Evolutionary conservation across 2,888 invertebrate genomes (phyloP), one percentile per base, ranked within the genome.

Genomic region (Archips xylosteana): DNA sequence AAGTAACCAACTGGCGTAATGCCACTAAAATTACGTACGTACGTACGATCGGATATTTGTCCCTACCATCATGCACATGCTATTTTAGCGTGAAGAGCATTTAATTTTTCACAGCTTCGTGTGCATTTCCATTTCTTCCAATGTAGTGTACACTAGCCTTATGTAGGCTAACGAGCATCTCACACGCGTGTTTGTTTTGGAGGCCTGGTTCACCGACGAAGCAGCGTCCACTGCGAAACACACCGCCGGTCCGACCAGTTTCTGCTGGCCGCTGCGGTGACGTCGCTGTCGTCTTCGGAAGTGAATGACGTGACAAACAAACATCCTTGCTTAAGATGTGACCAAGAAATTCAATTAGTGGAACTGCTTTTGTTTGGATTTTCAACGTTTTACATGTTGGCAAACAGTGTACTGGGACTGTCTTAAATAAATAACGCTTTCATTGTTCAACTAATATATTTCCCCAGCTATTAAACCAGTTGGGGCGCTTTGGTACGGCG

Each of bases 161-260:
- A 82, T 72, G 59, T 75, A 61, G 72, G 59, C 75, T 76, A 80
- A 83, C 81, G 78, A 85, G 83, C 83, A 82, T 88, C 89, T 89
- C 89, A 87, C 87, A 84, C 85, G 83, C 78, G 75, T 92, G 81
- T 92, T 92, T 92, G 88, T 80, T 86, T 81, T 85, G 77, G 81
- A 83, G 79, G 80, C 78, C 78, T 80, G 84, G 92, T 89, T 90
- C 89, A 87, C 81, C 79, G 83, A 79, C 78, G 79, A 81, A 85
- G 82, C 83, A 83, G 78, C 81, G 82, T 85, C 81, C 83, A 84
- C 84, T 85, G 90, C 92, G 82, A 92, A 91, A 90, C 85, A 77
- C 80, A 78, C 65, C 59, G 74, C 80, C 77, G 71, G 76, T 77
- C 73, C 69, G 77, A 82, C 85, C 80, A 81, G 82, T 85, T 85